Evolutionary conservation across 92 coral and sea anemone genomes (phyloP).

Genomic region (Phenganax subtilis): DNA sequence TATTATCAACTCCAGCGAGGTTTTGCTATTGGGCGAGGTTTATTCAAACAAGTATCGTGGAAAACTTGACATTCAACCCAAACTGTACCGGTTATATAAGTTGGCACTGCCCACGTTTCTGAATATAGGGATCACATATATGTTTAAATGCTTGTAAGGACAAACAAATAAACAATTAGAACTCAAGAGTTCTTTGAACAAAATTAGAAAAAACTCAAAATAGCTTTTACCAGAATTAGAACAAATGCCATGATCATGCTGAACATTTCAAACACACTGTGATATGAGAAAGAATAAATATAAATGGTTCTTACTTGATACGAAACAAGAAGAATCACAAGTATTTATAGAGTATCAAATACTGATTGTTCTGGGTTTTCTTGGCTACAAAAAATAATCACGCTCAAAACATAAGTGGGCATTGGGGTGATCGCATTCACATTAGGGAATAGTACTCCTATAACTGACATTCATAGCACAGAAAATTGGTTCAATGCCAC

Average conservation of each 20-base stretch:
- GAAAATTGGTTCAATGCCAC: not conserved
- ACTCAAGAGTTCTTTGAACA: too few relatives aligned
- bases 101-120: not conserved
- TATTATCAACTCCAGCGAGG: not conserved
- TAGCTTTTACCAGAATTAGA: not conserved
- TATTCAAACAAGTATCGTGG: conserved; percentile 10
- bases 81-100: not conserved
- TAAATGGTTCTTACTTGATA: not conserved
- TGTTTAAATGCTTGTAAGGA: not conserved
- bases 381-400: not conserved
- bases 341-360: too few relatives aligned
- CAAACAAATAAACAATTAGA: not conserved
- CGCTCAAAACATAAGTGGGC: not conserved
- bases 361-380: not conserved
- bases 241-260: not conserved
- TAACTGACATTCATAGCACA: not conserved
- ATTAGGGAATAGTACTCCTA: not conserved
- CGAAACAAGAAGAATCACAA: not conserved
- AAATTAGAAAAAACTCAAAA: too few relatives aligned
- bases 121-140: not conserved
- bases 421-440: not conserved
- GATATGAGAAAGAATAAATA: not conserved
- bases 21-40: not conserved
- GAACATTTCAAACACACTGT: not conserved
- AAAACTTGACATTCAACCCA: not conserved